Evolutionary conservation across 2,797 vertebrate genomes (phyloP).

Genomic region (Helarctos malayanus): DNA sequence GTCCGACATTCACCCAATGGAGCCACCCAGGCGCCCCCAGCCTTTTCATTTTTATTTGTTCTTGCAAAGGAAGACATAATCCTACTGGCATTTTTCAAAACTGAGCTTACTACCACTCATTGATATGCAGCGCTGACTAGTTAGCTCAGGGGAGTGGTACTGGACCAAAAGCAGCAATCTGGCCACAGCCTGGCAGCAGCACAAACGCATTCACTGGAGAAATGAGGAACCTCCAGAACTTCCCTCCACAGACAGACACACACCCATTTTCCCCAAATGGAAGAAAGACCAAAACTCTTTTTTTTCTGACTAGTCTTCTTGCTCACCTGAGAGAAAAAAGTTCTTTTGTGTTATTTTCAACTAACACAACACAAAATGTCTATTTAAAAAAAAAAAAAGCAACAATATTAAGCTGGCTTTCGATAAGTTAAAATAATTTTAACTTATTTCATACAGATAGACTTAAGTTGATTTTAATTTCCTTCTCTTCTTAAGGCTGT

Average conservation of each 20-base stretch:
- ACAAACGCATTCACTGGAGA: background rate
- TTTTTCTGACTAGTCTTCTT: background rate
- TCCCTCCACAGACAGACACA: background rate
- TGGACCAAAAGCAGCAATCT: background rate
- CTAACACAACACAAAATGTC: conserved; percentile 27
- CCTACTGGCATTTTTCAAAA: background rate
- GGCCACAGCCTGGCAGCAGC: background rate
- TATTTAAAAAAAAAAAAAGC: background rate
- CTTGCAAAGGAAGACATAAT: conserved; percentile 40
- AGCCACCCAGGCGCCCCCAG: background rate
- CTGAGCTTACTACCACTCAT: background rate
- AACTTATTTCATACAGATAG: background rate
- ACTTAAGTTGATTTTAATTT: conserved; percentile 21
- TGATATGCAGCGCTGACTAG: background rate
- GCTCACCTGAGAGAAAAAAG: background rate
- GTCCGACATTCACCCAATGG: too few relatives aligned
- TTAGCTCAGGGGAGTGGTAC: background rate
- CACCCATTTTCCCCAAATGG: background rate
- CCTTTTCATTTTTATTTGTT: conserved; percentile 48
- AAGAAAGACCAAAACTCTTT: background rate
- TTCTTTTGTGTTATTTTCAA: conserved; percentile 4
- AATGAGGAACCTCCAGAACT: background rate
- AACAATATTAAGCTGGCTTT: conserved; percentile 36
- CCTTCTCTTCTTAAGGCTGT: background rate
- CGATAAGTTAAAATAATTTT: background rate